Percentiles rank a stretch among this genome's conserved stretches.
phyloP scores from a whole-genome alignment of 1,140 invertebrate genomes.

The Drosophila kanapiae region DNA sequence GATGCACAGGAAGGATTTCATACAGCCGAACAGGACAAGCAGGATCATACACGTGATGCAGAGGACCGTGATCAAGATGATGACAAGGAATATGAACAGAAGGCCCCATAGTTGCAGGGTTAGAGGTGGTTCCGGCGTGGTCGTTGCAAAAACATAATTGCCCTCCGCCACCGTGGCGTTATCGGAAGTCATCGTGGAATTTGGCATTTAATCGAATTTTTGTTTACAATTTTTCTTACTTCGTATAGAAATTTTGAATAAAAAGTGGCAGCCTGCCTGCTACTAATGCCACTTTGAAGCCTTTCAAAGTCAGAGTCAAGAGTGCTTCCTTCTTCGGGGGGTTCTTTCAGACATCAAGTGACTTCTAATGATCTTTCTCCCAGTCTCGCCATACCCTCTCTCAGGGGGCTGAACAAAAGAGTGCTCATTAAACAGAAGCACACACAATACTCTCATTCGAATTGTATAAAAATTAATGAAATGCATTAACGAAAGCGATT shows the following conservation, averaged over 20 bases:
- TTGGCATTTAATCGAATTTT: too few relatives aligned
- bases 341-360: conserved; percentile 41
- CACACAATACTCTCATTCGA: conserved; percentile 35
- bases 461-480: conserved; percentile 77
- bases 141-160: neutral
- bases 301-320: neutral
- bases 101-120: conserved; percentile 4
- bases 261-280: neutral
- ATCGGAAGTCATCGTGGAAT: too few relatives aligned
- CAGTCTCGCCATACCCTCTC: conserved; percentile 1
- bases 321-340: conserved; percentile 26
- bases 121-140: neutral
- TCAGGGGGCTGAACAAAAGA: conserved; percentile 34
- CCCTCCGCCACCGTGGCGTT: neutral
- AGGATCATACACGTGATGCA: neutral
- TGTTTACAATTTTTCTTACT: neutral
- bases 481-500: conserved; percentile 67
- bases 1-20: conserved; percentile 12
- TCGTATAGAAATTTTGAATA: neutral
- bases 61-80: neutral
- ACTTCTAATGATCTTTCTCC: conserved; percentile 62
- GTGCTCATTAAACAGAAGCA: conserved; percentile 67
- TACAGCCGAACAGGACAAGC: conserved; percentile 30
- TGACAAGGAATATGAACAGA: conserved; percentile 16
- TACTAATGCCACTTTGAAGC: neutral